Base-by-base conservation (phyloP, 2,113 vertebrate species). In the Pachyramphus minor region DNA sequence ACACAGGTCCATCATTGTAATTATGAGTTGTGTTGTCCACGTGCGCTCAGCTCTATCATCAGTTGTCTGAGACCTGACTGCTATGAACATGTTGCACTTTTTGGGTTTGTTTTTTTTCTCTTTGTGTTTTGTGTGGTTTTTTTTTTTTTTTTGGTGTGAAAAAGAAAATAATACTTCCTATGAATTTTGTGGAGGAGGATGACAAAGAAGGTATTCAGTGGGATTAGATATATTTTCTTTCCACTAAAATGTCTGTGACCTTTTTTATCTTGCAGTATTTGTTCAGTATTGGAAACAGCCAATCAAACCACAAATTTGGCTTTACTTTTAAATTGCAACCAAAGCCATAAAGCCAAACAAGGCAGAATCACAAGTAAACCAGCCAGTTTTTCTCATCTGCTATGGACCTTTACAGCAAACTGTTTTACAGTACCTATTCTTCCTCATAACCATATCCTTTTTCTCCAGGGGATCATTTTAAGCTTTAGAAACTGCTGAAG, bases 401-500 rank as follows among this genome's bases (percentile, higher is more conserved):
- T 89, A 76, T 66, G 80, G 83, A 92, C 86, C 62, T 93, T 73
- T 75, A 60, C 80, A 90, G 53, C 44, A 90, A 89, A 35, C 25
- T 84, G 31, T 69, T 96, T 90, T 90, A 80, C 69, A 84, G 89
- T 90, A 91, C 62, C 60, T 94, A 58, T 78, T 94, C 86, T 93
- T 92, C 86, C 86, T 92, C 53, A 60, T 87, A 93, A 95, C 88
- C 69, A 53, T 79, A 90, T 78, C 86, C 45, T 81, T 93, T 96
- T 94, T 78, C 89, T 90, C 83, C 50, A 62, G 73, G 73, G 86
- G 77, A 87, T 89, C 37, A 84, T 90, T 87, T 89, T 75, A 93
- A 92, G 64, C 76, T 89, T 89, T 90, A 87, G 95, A 94, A 97
- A 92, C 64, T 79, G 58, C 53, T 92, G 80, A 92, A 96, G 69